Evolutionary conservation across 2,797 vertebrate genomes (phyloP).

Genomic region (Uromys caudimaculatus): DNA sequence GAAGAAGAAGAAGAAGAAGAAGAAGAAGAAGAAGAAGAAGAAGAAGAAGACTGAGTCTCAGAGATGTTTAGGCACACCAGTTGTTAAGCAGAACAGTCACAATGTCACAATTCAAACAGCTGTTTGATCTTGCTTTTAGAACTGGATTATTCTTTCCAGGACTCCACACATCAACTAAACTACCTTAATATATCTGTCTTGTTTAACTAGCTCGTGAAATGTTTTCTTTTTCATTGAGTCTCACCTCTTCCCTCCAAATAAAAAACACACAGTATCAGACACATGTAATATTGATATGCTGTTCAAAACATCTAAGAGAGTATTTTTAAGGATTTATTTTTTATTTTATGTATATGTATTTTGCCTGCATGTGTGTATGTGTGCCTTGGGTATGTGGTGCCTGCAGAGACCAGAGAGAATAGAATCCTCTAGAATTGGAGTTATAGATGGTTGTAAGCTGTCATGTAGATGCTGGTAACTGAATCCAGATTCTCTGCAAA

Average conservation of each 20-base stretch:
- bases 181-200: background rate
- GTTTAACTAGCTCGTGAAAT: background rate
- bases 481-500: background rate
- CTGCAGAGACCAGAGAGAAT: background rate
- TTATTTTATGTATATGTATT: background rate
- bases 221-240: background rate
- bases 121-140: conserved; percentile 4
- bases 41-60: background rate
- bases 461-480: background rate
- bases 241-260: background rate
- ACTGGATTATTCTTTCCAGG: background rate
- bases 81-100: background rate
- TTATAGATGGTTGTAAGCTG: background rate
- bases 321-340: background rate
- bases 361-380: background rate
- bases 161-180: background rate
- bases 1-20: too few species aligned
- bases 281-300: background rate
- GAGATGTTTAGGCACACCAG: background rate
- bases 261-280: background rate
- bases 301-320: background rate
- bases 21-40: too few species aligned
- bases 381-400: background rate
- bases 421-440: background rate
- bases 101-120: background rate